phyloP scores from a whole-genome alignment of 2,113 vertebrate species.

The Datnioides undecimradiatus region DNA sequence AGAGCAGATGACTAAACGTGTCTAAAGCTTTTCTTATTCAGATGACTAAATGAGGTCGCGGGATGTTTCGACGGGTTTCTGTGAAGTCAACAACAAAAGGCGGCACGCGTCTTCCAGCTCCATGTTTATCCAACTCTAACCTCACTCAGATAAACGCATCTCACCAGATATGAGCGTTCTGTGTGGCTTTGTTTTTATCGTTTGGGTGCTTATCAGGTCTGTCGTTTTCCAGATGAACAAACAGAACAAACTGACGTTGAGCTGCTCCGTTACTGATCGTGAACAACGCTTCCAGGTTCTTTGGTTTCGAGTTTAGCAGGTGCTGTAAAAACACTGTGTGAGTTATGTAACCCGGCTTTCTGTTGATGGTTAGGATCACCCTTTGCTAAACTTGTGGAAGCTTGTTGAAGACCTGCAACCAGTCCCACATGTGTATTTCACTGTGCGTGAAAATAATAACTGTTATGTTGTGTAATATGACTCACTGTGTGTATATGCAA shows the following conservation, averaged over 20 bases:
- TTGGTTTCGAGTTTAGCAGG: not conserved
- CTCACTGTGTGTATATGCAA: not conserved
- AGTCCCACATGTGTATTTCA: not conserved
- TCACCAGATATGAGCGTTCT: not conserved
- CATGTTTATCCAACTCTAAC: not conserved
- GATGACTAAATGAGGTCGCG: not conserved
- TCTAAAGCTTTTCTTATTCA: no score
- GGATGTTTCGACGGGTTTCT: not conserved
- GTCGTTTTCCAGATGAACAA: not conserved
- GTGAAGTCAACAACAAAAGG: not conserved
- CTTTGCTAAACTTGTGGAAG: not conserved
- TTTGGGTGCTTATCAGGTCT: not conserved
- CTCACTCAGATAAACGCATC: not conserved
- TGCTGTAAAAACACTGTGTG: not conserved
- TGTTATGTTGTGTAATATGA: not conserved
- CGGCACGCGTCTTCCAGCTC: not conserved
- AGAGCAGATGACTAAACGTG: no score
- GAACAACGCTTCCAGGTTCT: not conserved
- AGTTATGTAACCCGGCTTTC: conserved; percentile 6
- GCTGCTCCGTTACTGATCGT: not conserved
- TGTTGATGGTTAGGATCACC: not conserved
- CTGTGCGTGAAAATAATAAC: not conserved
- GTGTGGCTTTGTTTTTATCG: not conserved
- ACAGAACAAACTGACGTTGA: not conserved
- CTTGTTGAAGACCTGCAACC: not conserved